Percentiles rank a stretch among this genome's conserved stretches.
These are phyloP conservation scores for Porites lobata DNA, from an alignment of 92 coral and sea anemone species.

Conservation along the genomic window DNA sequence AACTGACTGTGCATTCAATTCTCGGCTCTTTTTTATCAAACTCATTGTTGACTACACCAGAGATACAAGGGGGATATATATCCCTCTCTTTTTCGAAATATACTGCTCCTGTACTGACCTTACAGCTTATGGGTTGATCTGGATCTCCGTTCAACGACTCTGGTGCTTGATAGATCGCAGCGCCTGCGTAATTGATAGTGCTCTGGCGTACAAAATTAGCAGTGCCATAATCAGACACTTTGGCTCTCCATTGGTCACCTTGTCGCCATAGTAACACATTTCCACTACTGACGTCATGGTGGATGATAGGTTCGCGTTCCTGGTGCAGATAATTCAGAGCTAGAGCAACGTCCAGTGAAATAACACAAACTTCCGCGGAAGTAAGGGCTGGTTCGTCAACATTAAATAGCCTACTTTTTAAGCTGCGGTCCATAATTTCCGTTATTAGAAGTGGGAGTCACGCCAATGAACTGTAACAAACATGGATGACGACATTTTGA, in stretches of 20 bases:
- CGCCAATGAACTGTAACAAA: constrained; percentile 86
- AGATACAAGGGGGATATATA: too few species aligned
- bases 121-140: not conserved
- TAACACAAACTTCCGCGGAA: constrained; percentile 34
- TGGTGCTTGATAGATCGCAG: constrained; percentile 80
- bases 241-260: too few species aligned
- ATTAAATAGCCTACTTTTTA: constrained; percentile 28
- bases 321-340: constrained; percentile 87
- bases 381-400: constrained; percentile 51
- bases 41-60: too few species aligned
- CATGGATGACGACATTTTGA: constrained; percentile 88
- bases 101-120: constrained; percentile 8
- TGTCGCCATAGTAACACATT: constrained; percentile 78
- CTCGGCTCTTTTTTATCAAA: too few species aligned
- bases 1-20: too few species aligned
- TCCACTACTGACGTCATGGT: constrained; percentile 87
- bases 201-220: constrained; percentile 82
- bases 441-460: constrained; percentile 80
- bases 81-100: too few species aligned
- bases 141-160: constrained; percentile 42
- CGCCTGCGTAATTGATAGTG: constrained; percentile 76
- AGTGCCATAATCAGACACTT: constrained; percentile 81
- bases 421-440: constrained; percentile 73
- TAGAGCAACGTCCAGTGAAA: constrained; percentile 72
- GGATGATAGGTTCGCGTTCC: constrained; percentile 74